These are phyloP conservation scores for Podocnemis expansa DNA, from an alignment of 2,113 vertebrate genomes.

Conservation along the genomic window DNA sequence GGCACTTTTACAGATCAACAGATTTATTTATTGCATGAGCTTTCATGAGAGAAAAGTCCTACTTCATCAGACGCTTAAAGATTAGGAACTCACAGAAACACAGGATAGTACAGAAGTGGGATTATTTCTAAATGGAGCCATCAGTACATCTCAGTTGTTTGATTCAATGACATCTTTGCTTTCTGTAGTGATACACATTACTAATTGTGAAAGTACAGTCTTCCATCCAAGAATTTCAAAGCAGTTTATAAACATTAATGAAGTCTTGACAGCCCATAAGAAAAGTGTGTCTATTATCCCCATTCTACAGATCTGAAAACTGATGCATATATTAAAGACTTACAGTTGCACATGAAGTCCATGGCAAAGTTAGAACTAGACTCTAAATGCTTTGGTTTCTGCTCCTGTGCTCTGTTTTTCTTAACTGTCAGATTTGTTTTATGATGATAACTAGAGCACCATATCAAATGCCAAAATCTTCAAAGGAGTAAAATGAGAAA, in stretches of 20 bases:
- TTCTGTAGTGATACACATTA: background rate
- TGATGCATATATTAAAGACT: background rate
- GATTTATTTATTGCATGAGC: no score
- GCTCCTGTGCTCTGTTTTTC: background rate
- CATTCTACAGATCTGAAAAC: background rate
- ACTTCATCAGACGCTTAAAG: no score
- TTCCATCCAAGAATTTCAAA: background rate
- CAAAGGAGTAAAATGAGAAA: background rate
- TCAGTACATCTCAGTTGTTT: background rate
- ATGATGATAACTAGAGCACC: background rate
- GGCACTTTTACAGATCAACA: no score
- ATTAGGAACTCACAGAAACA: no score
- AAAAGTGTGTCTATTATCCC: background rate
- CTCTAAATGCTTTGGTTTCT: background rate
- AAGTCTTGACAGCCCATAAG: background rate
- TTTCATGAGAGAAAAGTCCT: no score
- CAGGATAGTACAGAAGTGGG: background rate
- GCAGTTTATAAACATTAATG: background rate
- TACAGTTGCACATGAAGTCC: background rate
- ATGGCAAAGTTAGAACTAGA: constrained; percentile 11
- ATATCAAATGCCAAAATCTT: background rate
- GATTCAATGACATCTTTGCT: constrained; percentile 8
- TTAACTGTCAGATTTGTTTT: background rate
- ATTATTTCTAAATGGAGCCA: constrained; percentile 19
- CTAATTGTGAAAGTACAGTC: background rate